These are phyloP conservation scores for Muscicapa comitata DNA, from an alignment of 2,797 vertebrate species.

Conservation along the genomic window DNA sequence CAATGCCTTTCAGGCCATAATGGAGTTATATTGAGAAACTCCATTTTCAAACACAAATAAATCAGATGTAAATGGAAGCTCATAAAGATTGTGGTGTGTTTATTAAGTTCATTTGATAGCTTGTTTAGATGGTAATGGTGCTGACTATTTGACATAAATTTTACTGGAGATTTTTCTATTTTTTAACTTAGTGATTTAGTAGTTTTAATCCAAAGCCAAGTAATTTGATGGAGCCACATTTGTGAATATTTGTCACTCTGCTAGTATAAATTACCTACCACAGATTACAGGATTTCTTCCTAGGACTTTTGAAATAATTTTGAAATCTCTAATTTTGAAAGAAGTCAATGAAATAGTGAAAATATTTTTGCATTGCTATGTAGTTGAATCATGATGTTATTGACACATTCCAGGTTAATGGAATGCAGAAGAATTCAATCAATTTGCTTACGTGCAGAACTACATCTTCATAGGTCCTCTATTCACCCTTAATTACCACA, in stretches of 20 bases:
- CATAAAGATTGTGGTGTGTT: background rate
- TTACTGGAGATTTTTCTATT: background rate
- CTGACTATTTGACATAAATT: constrained; percentile 1
- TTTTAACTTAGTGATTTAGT: constrained; percentile 31
- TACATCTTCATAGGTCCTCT: background rate
- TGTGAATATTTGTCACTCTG: background rate
- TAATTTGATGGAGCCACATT: background rate
- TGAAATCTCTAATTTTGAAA: background rate
- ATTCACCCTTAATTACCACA: background rate
- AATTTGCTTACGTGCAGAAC: background rate
- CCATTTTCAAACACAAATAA: constrained; percentile 26
- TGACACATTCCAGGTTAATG: background rate
- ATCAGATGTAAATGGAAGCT: constrained; percentile 20
- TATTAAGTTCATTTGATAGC: background rate
- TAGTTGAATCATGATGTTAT: background rate
- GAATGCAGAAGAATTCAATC: background rate
- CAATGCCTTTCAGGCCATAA: background rate
- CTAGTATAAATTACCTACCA: background rate
- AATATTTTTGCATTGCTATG: background rate
- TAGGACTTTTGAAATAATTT: background rate
- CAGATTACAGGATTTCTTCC: background rate
- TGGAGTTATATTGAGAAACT: background rate
- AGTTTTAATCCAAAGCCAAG: background rate
- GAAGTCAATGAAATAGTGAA: background rate
- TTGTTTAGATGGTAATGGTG: constrained; percentile 4